Evolutionary conservation across 2,888 invertebrate genomes (phyloP), one percentile per base, ranked within the genome.

Genomic region (Margaritifera margaritifera): DNA sequence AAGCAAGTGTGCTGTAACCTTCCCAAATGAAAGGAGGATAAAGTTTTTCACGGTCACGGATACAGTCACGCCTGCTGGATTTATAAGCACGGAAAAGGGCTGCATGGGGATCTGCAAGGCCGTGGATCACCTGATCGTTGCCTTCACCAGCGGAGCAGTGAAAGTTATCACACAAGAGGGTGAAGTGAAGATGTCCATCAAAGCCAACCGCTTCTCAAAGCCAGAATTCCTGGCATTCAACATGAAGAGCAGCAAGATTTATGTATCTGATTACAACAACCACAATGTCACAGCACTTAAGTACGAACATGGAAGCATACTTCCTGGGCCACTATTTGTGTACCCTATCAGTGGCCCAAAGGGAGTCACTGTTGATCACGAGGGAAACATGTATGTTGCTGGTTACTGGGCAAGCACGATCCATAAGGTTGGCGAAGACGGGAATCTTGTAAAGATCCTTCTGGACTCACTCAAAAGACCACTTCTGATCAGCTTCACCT

Each of bases 391-490:
- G 51, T 70, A 72, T 52, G 67, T 77, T 25, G 74, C 72, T 55
- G 77, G 74, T 5, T 77, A 72, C 53, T 77, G 77, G 77, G 74
- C 77, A 4, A 77, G 72, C 60, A 74, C 74, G 27, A 74, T 77
- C n/a, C 77, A 77, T 65, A 77, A 71, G 64, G 72, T 77, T 19
- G 66, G 56, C 15, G 71, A 71, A 24, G 59, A 65, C 20, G 77
- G 77, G 11, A 65, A 70, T 15, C 62, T 74, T 54, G 57, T 58
- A 31, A 74, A 77, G 25, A 70, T 77, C 4, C 61, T 77, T 19
- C 68, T 70, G 69, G 72, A 74, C 53, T 57, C 69, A 4, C 62
- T 77, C 4, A 66, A 72, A 6, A 64, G 77, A 61, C 77, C 77
- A 2, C 61, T 72, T 51, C 63, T 64, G 50, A 72, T 77, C 11